phyloP scores from a whole-genome alignment of 2,113 vertebrate species.

The Pterocles burchelli region DNA sequence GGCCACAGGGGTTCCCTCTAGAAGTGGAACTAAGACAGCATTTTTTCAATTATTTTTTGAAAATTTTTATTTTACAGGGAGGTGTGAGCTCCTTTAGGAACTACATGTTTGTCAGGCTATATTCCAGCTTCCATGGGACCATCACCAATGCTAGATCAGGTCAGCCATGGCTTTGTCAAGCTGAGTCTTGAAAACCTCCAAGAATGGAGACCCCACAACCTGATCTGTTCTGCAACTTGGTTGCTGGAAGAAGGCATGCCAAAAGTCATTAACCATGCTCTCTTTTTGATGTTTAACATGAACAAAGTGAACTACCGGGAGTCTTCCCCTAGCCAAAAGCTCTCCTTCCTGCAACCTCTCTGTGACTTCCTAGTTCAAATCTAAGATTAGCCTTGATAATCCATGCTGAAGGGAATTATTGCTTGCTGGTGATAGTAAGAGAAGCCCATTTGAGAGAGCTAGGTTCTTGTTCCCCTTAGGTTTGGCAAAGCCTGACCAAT shows the following conservation, averaged over 20 bases:
- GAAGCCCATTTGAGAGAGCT: background rate
- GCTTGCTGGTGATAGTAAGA: background rate
- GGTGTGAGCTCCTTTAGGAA: background rate
- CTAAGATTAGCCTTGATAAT: background rate
- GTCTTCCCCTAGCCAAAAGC: background rate
- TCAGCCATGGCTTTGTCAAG: background rate
- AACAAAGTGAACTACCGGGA: background rate
- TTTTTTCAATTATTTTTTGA: background rate
- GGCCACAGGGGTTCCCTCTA: background rate
- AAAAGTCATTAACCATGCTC: background rate
- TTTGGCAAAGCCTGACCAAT: background rate
- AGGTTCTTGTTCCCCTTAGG: background rate
- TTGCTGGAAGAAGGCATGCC: background rate
- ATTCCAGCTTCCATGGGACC: background rate
- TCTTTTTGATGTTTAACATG: background rate
- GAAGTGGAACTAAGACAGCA: background rate
- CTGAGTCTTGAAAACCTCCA: background rate
- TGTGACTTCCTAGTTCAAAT: background rate
- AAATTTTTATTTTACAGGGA: background rate
- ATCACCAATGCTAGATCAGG: background rate
- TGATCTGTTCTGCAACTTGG: background rate
- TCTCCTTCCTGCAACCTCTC: background rate
- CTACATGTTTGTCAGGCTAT: accelerated
- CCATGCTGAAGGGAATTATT: background rate
- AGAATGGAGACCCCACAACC: background rate